Evolutionary conservation across 2,888 invertebrate genomes (phyloP).

Genomic region (Belgica antarctica): DNA sequence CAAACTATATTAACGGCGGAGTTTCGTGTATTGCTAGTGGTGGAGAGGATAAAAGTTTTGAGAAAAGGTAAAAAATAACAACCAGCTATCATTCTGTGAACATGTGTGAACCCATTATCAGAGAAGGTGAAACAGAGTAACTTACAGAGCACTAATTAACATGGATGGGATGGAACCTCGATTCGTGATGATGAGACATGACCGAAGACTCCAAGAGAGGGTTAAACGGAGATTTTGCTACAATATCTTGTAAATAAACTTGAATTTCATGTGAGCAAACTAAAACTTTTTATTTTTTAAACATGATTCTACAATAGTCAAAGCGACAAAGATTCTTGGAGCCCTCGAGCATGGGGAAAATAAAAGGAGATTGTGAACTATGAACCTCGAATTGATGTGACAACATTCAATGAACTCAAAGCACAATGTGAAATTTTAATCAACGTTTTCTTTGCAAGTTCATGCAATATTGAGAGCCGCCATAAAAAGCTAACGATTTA

Average conservation of each 20-base stretch:
- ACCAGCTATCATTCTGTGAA: conserved; percentile 27
- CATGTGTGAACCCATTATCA: conserved; percentile 38
- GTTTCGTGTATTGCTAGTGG: background rate
- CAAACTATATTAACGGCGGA: background rate
- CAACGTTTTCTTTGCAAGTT: background rate
- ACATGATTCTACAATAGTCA: no score
- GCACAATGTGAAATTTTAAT: background rate
- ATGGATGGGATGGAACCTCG: conserved; percentile 4
- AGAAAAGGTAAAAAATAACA: conserved; percentile 11
- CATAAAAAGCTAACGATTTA: background rate
- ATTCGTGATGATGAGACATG: conserved; percentile 10
- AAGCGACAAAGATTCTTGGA: no score
- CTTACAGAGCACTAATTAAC: background rate
- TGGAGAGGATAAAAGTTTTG: no score
- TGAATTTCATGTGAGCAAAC: no score
- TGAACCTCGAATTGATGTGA: no score
- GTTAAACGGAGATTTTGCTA: no score
- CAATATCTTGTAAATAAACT: background rate
- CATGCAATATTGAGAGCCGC: conserved; percentile 4
- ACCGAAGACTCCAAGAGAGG: no score
- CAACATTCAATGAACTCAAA: conserved; percentile 1
- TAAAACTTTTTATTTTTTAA: no score
- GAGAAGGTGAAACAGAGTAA: conserved; percentile 39
- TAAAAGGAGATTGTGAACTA: no score
- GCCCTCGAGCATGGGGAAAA: background rate